Conservation (phyloP, 1,140 invertebrate species). For the Ceratitis capitata region DNA sequence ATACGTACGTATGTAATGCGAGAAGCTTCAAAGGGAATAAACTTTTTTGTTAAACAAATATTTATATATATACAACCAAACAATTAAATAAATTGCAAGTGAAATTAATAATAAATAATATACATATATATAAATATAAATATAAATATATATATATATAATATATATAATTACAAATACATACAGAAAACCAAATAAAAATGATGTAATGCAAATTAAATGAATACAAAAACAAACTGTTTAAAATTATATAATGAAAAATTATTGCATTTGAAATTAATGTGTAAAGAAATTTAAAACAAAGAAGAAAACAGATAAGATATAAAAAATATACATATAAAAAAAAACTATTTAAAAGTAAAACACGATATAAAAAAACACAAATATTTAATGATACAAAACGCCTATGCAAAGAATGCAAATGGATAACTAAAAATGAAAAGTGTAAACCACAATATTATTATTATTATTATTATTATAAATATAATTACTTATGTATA, state of each 20-base stretch:
- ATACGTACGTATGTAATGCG: neutral
- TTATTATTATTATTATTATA: constrained; percentile 25
- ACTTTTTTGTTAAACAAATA: constrained; percentile 26
- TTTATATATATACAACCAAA: constrained; percentile 33
- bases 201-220: constrained; percentile 49
- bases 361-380: neutral
- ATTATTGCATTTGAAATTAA: constrained; percentile 56
- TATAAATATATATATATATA: no score
- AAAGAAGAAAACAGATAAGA: constrained; percentile 40
- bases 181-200: constrained; percentile 52
- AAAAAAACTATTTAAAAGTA: constrained; percentile 19
- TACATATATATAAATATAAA: constrained; percentile 50
- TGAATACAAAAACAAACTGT: constrained; percentile 43
- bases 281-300: constrained; percentile 50
- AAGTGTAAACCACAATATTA: constrained; percentile 31
- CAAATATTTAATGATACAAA: neutral
- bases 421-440: neutral
- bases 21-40: constrained; percentile 28
- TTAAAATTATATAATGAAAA: constrained; percentile 52
- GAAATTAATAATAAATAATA: constrained; percentile 20
- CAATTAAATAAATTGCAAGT: no score
- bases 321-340: constrained; percentile 44
- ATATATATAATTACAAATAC: no score
- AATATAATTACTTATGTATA: constrained; percentile 42
- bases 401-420: neutral